Evolutionary conservation across 1,140 invertebrate species (phyloP).

Genomic region (Thaumatotibia leucotreta): DNA sequence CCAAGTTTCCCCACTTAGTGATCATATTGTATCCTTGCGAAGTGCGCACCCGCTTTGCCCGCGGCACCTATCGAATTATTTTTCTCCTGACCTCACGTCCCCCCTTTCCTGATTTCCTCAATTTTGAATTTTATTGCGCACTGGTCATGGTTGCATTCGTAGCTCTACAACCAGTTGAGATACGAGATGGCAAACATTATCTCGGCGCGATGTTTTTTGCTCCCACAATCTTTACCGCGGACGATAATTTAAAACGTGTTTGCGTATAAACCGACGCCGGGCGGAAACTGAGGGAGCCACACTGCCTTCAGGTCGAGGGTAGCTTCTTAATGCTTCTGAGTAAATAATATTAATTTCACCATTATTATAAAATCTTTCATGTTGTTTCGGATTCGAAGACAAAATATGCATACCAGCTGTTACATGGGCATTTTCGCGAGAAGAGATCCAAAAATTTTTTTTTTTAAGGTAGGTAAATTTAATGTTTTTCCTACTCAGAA

Average conservation of each 20-base stretch:
- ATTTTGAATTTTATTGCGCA: neutral
- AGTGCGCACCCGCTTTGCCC: conserved; percentile 19
- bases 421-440: too few species aligned
- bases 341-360: conserved; percentile 52
- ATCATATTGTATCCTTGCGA: conserved; percentile 28
- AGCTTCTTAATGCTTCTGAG: conserved; percentile 39
- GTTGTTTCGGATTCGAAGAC: neutral
- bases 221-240: conserved; percentile 37
- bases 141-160: neutral
- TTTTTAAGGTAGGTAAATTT: too few species aligned
- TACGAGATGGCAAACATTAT: neutral
- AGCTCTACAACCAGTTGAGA: neutral
- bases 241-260: conserved; percentile 57
- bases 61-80: conserved; percentile 14
- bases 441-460: too few species aligned
- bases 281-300: conserved; percentile 17
- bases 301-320: conserved; percentile 14
- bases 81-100: conserved; percentile 8
- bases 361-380: conserved; percentile 17
- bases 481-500: too few species aligned
- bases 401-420: neutral
- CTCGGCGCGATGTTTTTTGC: conserved; percentile 28
- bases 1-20: conserved; percentile 29
- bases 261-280: conserved; percentile 30
- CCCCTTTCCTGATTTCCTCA: neutral